Conservation (phyloP, 1,140 invertebrate genomes). For the Gryllus bimaculatus region DNA sequence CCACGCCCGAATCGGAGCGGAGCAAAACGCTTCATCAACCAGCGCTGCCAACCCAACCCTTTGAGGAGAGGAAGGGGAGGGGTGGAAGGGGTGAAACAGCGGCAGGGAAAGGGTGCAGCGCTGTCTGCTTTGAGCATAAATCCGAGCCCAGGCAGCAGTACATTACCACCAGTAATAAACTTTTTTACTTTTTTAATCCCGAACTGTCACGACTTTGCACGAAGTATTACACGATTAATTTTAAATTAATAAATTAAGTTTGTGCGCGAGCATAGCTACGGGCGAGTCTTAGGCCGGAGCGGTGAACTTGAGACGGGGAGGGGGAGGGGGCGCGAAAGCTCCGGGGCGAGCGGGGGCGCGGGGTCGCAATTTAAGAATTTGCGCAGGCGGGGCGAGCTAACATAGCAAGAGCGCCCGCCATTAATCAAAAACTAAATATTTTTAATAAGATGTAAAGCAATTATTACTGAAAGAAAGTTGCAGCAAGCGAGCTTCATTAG, state of each 20-base stretch:
- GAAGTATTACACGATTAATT: slow-evolving; percentile 5
- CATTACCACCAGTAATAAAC: neutral
- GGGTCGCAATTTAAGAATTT: neutral
- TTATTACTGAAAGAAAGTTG: neutral
- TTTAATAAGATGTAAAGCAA: neutral
- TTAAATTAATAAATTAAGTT: slow-evolving; percentile 2
- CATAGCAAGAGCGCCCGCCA: neutral
- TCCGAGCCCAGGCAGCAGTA: neutral
- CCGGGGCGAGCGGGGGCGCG: too few relatives aligned
- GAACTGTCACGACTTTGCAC: neutral
- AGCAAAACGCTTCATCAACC: neutral
- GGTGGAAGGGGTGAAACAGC: neutral
- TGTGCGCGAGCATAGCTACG: neutral
- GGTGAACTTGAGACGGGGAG: neutral
- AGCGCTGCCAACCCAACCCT: neutral
- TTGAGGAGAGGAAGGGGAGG: neutral
- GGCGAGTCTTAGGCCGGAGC: neutral
- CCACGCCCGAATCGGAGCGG: neutral
- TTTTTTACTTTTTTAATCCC: neutral
- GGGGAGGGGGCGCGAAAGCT: neutral
- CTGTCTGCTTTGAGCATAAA: neutral
- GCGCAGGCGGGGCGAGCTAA: neutral
- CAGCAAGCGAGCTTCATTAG: neutral
- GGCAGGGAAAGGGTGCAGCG: neutral
- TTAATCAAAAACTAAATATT: neutral